Conservation (phyloP, 1,140 invertebrate genomes). For the Aphis gossypii region DNA sequence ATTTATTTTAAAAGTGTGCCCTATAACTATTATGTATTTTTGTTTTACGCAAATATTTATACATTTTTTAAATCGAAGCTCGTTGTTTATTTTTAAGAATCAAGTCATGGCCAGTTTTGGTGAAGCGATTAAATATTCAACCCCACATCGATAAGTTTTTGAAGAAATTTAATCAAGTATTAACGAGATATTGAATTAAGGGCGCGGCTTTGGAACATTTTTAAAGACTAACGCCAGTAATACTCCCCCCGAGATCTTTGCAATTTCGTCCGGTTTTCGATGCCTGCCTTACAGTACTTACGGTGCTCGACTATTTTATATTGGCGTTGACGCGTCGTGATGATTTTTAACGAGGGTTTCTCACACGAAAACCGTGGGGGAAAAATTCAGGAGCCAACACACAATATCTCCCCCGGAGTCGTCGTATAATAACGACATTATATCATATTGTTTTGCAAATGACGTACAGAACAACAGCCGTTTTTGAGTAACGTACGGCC, state of each 20-base stretch:
- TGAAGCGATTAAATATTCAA: not conserved
- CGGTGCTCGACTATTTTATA: not conserved
- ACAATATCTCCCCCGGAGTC: not conserved
- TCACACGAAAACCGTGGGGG: not conserved
- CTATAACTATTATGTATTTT: not conserved
- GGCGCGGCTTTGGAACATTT: not conserved
- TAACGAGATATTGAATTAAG: not conserved
- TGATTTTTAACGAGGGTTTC: not conserved
- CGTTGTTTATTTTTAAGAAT: not conserved
- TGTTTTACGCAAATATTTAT: not conserved
- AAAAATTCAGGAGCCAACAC: not conserved
- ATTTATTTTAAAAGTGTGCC: not conserved
- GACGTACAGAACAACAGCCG: not conserved
- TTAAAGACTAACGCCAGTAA: not conserved
- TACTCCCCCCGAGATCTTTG: not conserved
- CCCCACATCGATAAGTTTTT: not conserved
- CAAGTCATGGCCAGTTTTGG: not conserved
- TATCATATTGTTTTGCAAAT: slow-evolving; percentile 13
- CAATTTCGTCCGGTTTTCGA: not conserved
- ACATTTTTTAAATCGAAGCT: not conserved
- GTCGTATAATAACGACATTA: not conserved
- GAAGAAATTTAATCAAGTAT: not conserved
- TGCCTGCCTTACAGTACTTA: not conserved
- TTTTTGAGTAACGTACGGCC: not conserved
- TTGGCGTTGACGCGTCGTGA: not conserved